Base-by-base conservation (phyloP, 2,113 vertebrate species). In the Dermatemys mawii region DNA sequence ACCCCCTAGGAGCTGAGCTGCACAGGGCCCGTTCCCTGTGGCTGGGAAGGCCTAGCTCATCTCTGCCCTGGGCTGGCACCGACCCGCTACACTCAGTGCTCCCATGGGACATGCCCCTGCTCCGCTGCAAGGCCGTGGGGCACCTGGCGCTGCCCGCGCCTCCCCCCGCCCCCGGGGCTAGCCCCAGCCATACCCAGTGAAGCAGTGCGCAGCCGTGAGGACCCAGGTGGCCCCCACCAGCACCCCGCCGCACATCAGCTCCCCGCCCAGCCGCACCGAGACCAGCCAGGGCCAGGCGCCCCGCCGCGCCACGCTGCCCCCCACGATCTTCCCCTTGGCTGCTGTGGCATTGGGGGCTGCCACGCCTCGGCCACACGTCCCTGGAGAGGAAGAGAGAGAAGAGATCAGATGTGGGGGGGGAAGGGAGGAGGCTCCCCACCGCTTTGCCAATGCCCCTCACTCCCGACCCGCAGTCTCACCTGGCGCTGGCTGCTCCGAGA, bases 221-320 rank as follows among this genome's bases (percentile, higher is more conserved):
- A 99, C 99, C 99, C 99, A 99, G 86, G 98, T 98, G 86, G 92
- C 98, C 44, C 98, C 99, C 93, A 99, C 99, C 85, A 99, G 97
- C 44, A 99, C 99, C 32, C 99, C 99, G 38, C 99, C 99, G 5
- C 99, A 99, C 99, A 99, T 99, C 92, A 99, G 96, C 50, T 98
- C 98, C 14, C 99, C 99, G 1, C 99, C 98, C n/a, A 99, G 96
- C 88, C 98, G 98, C 90, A 99, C 98, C 11, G 99, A 98, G 92
- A 99, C 99, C 95, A 99, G 97, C 99, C 99, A 99, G 35, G 99
- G 99, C 99, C 99, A 99, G 94, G 99, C 98, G 14, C 99, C 99
- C 0, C 92, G 98, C 1, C 98, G 96, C 1, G 99, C 99, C 7
- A 89, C 95, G 19, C 97, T 98, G 81, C 99, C 99, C 0, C 99